phyloP scores from a whole-genome alignment of 2,797 vertebrate genomes.

The Cheirogaleus major region DNA sequence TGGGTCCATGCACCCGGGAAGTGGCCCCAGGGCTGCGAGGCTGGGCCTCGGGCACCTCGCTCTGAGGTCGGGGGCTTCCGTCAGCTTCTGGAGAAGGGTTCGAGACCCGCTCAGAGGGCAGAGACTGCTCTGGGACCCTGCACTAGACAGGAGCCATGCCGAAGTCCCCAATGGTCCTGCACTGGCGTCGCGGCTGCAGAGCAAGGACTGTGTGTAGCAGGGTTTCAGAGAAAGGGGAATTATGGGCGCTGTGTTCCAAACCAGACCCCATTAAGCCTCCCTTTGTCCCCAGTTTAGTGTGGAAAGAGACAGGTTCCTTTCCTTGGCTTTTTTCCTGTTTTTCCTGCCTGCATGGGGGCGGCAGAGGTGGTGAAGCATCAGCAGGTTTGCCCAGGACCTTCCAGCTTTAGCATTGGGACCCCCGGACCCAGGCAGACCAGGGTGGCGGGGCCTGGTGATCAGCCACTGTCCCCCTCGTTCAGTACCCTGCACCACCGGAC shows the following conservation, averaged over 20 bases:
- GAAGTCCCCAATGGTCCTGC: background rate
- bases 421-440: background rate
- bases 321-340: background rate
- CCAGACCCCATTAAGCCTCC: background rate
- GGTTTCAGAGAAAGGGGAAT: background rate
- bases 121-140: background rate
- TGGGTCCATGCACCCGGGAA: background rate
- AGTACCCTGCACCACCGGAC: rapidly evolving
- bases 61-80: background rate
- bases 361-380: background rate
- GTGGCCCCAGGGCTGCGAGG: background rate
- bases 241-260: rapidly evolving
- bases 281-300: rapidly evolving
- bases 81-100: background rate
- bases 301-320: background rate
- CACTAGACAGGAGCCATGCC: background rate
- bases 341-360: background rate
- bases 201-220: too few relatives aligned
- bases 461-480: background rate
- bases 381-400: background rate
- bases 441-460: background rate
- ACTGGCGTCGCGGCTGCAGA: background rate
- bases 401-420: background rate
- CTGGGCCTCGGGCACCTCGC: background rate
- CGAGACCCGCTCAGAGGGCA: background rate